Conservation (phyloP, 2,113 vertebrate genomes). For the Sylvilagus bachmani region DNA sequence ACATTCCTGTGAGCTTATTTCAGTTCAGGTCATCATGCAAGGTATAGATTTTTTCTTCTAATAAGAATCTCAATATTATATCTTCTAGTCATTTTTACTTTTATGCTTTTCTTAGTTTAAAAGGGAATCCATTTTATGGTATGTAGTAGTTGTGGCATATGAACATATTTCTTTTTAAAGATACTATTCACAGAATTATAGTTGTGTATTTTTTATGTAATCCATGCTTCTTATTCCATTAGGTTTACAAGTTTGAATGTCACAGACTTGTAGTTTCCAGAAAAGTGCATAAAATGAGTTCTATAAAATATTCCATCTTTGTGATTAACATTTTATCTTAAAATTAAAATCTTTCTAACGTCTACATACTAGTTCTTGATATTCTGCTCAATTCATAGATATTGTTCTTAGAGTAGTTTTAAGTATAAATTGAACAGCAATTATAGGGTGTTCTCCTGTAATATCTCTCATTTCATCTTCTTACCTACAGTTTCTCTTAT, state of each 20-base stretch:
- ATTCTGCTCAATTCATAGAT: not conserved
- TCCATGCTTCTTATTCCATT: not conserved
- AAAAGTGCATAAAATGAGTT: not conserved
- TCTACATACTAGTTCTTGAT: not conserved
- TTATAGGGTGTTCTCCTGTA: not conserved
- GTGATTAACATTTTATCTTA: not conserved
- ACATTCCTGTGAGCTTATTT: not conserved
- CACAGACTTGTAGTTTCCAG: not conserved
- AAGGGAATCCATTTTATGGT: not conserved
- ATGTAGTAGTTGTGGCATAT: not conserved
- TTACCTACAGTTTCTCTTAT: not conserved
- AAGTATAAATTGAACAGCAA: not conserved
- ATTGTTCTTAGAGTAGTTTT: not conserved
- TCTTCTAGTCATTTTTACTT: slow-evolving; percentile 2
- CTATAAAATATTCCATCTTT: not conserved
- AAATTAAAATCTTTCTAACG: not conserved
- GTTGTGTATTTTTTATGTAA: slow-evolving; percentile 8
- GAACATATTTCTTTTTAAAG: not conserved
- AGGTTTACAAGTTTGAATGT: not conserved
- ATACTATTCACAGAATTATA: not conserved
- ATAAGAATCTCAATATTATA: not conserved
- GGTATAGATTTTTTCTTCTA: not conserved
- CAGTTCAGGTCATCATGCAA: not conserved
- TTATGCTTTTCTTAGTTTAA: not conserved
- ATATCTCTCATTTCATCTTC: fast-evolving